These are phyloP conservation scores for Lamprotornis superbus DNA, from an alignment of 2,113 vertebrate genomes.

Conservation along the genomic window DNA sequence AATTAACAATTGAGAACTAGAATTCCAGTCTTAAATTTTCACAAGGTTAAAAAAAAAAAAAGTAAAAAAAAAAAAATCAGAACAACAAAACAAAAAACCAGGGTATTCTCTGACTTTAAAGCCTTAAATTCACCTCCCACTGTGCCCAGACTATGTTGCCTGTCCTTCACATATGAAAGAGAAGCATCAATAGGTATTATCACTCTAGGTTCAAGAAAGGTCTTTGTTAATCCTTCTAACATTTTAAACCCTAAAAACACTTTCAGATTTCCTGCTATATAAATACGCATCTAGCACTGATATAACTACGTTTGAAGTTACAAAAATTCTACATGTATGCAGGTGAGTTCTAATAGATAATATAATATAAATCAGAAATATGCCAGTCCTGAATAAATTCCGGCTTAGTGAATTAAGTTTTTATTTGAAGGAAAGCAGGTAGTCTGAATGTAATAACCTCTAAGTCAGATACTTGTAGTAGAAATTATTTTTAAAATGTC, in stretches of 20 bases:
- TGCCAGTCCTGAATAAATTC: background rate
- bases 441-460: background rate
- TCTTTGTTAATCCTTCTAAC: background rate
- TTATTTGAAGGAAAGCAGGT: background rate
- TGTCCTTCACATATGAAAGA: background rate
- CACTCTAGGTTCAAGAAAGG: background rate
- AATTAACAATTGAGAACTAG: background rate
- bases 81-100: background rate
- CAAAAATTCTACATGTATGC: background rate
- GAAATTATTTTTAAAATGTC: background rate
- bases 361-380: background rate
- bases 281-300: background rate
- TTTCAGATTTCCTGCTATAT: background rate
- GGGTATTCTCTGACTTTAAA: background rate
- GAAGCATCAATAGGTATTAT: background rate
- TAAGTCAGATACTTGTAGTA: background rate
- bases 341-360: background rate
- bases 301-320: background rate
- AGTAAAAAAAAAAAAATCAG: background rate
- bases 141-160: no score
- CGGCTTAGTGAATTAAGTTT: background rate
- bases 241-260: background rate
- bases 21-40: background rate
- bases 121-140: background rate
- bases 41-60: background rate